Evolutionary conservation across 2,113 vertebrate species (phyloP), one percentile per base, ranked within the genome.

Genomic region (Engraulis encrasicolus): DNA sequence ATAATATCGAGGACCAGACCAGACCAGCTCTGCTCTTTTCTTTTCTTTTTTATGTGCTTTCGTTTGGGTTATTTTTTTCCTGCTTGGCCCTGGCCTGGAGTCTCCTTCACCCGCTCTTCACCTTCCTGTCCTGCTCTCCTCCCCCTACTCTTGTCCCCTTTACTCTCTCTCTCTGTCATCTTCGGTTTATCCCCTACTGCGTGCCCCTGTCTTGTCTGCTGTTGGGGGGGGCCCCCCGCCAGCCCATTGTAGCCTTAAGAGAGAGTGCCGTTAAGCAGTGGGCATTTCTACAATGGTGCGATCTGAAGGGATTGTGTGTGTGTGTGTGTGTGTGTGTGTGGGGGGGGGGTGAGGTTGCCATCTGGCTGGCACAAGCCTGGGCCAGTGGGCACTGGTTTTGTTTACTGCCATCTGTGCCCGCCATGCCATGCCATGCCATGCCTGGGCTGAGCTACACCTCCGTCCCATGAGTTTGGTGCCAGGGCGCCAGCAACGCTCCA

Each of bases 211-310:
- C 23, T 66, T 66, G 23, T 66, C 23, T 27, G 6, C 9, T n/a
- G n/a, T n/a, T n/a, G n/a, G n/a, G n/a, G n/a, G 23, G 84, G 85
- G 88, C 81, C 91, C 85, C 91, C 93, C 93, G 86, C 91, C 89
- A 92, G 38, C 27, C 2, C 6, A 20, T 27, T 61, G 20, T 78
- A 18, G 78, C 2, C 85, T 82, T 88, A 88, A n/a, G 86, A 87
- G 79, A 0, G 15, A 49, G 66, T 82, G 86, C 83, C 79, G 37
- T 19, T 66, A 66, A 71, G 52, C 78, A 85, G 31, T 0, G 80
- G 6, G 18, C 36, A 38, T 83, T 81, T 71, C 50, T 23, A 81
- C 58, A 66, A 66, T 66, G 58, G 58, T 2, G 9, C 58, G 6
- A 7, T 66, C 84, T 84, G n/a, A n/a, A n/a, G n/a, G n/a, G n/a